Conservation (phyloP, 2,797 vertebrate genomes). For the Paguma larvata region DNA sequence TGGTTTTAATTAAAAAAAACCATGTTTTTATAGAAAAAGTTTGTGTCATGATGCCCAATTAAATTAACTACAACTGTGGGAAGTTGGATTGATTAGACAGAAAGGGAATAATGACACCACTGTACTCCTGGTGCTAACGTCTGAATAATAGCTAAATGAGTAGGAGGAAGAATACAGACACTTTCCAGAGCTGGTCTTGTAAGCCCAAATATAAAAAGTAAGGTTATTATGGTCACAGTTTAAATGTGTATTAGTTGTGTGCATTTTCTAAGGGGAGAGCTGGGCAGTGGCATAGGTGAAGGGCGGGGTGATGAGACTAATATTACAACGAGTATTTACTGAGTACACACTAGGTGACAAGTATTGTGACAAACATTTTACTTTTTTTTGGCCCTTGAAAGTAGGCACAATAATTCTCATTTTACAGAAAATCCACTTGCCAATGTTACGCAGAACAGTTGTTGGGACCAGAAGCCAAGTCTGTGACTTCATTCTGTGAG, state of each 20-base stretch:
- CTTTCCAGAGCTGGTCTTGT: neutral
- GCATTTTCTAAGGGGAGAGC: neutral
- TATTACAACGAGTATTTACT: neutral
- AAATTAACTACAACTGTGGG: neutral
- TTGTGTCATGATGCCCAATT: neutral
- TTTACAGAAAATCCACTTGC: neutral
- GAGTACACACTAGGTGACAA: neutral
- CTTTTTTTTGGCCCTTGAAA: neutral
- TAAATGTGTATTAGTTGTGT: neutral
- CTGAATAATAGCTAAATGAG: neutral
- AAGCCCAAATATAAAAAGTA: neutral
- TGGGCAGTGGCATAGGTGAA: neutral
- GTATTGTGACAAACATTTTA: neutral
- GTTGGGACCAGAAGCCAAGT: neutral
- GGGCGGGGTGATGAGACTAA: neutral
- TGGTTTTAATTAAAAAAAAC: conserved; percentile 31
- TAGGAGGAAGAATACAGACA: neutral
- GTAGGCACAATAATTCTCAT: neutral
- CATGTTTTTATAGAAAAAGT: conserved; percentile 5
- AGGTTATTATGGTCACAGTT: neutral
- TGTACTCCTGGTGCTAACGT: neutral
- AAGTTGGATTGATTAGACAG: neutral
- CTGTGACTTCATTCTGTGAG: neutral
- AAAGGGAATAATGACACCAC: neutral
- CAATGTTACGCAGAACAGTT: neutral